A percentile compares a stretch with the other conserved stretches of the same genome.
phyloP scores from a whole-genome alignment of 2,797 vertebrate species.

The Falco naumanni region DNA sequence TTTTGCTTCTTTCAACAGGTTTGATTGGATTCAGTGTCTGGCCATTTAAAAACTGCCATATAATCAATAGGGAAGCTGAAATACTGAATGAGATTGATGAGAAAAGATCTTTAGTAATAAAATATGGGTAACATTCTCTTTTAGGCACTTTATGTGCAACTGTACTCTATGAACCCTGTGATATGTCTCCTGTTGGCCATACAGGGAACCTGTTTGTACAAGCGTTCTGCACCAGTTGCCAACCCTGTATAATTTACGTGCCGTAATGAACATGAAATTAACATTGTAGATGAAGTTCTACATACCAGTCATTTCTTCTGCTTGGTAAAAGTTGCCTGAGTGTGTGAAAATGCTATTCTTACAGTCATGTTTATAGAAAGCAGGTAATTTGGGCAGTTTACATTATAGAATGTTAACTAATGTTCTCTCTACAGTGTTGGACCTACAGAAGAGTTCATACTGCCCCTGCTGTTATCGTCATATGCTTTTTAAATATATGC shows the following conservation, averaged over 20 bases:
- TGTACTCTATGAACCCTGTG: background rate
- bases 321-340: background rate
- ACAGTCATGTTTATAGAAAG: background rate
- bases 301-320: background rate
- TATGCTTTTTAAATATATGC: background rate
- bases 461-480: background rate
- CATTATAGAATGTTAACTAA: background rate
- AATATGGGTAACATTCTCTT: slow-evolving; percentile 20
- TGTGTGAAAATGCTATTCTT: background rate
- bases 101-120: slow-evolving; percentile 42
- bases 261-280: background rate
- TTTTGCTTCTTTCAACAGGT: slow-evolving; percentile 72
- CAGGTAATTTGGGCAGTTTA: background rate
- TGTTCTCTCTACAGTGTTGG: background rate
- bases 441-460: background rate
- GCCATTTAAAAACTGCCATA: slow-evolving; percentile 71
- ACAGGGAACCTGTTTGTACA: background rate
- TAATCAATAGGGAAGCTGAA: slow-evolving; percentile 71
- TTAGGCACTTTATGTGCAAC: background rate
- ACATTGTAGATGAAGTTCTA: background rate
- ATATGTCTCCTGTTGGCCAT: background rate
- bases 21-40: slow-evolving; percentile 71
- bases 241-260: background rate
- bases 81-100: slow-evolving; percentile 70
- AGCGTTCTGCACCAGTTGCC: background rate